Evolutionary conservation across 2,888 invertebrate species (phyloP).

Genomic region (Amiota communis): DNA sequence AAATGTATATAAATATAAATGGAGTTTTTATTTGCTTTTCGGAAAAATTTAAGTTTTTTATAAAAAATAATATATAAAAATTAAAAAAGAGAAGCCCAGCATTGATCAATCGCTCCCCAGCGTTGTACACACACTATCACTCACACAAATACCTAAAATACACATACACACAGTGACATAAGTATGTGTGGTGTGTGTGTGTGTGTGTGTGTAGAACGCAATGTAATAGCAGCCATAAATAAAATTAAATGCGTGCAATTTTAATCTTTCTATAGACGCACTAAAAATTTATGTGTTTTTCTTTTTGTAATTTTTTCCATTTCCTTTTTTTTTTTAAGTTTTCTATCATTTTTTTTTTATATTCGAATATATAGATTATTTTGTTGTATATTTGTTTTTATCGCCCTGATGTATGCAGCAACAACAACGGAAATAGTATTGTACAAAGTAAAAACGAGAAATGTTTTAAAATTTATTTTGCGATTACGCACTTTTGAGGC

Average conservation of each 20-base stretch:
- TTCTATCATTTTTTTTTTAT: neutral
- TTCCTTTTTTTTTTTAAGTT: neutral
- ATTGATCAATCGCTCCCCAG: neutral
- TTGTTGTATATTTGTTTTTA: neutral
- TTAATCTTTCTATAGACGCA: constrained; percentile 9
- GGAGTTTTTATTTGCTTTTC: neutral
- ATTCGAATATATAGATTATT: neutral
- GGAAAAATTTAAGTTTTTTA: neutral
- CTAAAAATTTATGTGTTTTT: constrained; percentile 5
- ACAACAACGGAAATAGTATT: neutral
- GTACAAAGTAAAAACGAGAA: neutral
- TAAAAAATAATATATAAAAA: neutral
- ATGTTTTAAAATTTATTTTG: constrained; percentile 14
- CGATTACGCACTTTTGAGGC: constrained; percentile 22
- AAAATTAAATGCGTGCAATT: constrained; percentile 14
- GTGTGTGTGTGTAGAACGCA: neutral
- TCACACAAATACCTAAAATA: neutral
- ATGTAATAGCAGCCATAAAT: constrained; percentile 4
- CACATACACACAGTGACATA: neutral
- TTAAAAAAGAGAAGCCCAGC: neutral
- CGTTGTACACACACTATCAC: neutral
- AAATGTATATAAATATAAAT: neutral
- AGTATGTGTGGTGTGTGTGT: no score
- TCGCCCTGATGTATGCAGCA: neutral
- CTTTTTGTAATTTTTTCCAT: neutral